Conservation (phyloP, 2,797 vertebrate genomes). For the Rhabdomys pumilio region DNA sequence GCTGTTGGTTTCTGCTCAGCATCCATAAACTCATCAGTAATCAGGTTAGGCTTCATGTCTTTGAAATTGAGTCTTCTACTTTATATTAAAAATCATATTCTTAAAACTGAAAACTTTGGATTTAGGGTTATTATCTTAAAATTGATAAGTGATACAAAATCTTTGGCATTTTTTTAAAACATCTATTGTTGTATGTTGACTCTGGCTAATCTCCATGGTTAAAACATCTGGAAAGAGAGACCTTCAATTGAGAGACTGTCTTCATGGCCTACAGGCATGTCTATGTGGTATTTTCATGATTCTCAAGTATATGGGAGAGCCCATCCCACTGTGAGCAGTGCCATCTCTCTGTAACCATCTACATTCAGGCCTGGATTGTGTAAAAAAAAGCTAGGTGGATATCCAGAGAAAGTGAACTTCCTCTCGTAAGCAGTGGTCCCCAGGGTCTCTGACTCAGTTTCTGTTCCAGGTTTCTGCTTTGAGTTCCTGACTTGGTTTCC, state of each 20-base stretch:
- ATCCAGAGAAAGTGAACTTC: background rate
- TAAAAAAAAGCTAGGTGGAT: too few relatives aligned
- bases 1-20: background rate
- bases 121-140: background rate
- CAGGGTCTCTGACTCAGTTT: background rate
- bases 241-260: background rate
- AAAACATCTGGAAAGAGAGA: too few relatives aligned
- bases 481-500: background rate
- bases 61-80: background rate
- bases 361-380: too few relatives aligned
- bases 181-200: background rate
- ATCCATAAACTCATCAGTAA: background rate
- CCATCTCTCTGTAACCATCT: background rate
- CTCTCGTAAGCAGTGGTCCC: background rate
- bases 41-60: background rate
- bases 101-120: background rate
- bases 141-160: background rate
- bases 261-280: background rate
- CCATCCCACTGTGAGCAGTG: background rate
- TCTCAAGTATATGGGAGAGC: background rate
- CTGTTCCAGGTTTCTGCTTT: background rate
- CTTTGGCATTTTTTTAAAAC: background rate
- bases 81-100: background rate
- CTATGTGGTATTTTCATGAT: background rate
- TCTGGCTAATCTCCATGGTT: background rate